Evolutionary conservation across 2,888 invertebrate species (phyloP).

Genomic region (Sclerodermus sp.): DNA sequence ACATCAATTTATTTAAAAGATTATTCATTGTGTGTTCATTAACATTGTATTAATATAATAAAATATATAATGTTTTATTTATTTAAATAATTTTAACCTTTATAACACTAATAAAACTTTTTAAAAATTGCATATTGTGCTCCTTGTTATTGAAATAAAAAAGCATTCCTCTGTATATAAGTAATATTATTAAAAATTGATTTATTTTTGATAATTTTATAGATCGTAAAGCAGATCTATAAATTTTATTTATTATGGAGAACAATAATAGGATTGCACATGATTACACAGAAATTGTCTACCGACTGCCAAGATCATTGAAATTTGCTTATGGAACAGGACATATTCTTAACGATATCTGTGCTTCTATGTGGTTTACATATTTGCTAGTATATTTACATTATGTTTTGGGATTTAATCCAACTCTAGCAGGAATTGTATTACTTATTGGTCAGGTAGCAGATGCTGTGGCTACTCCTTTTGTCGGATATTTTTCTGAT

Average conservation of each 20-base stretch:
- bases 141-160: not conserved
- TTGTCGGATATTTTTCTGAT: conserved; percentile 85
- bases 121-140: no score
- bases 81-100: no score
- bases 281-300: conserved; percentile 60
- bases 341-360: conserved; percentile 88
- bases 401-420: conserved; percentile 60
- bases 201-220: not conserved
- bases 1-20: no score
- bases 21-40: no score
- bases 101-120: no score
- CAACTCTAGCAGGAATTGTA: conserved; percentile 61
- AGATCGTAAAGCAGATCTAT: not conserved
- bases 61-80: no score
- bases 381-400: conserved; percentile 84
- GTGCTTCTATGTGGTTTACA: conserved; percentile 93
- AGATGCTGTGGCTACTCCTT: conserved; percentile 84
- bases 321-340: conserved; percentile 74
- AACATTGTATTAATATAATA: no score
- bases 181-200: not conserved
- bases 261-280: conserved; percentile 30
- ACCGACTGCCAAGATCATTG: conserved; percentile 53
- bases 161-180: not conserved
- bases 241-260: conserved; percentile 33
- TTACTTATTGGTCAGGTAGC: conserved; percentile 83